Base-by-base conservation (phyloP, 2,888 invertebrate genomes). In the Microdon myrmicae region DNA sequence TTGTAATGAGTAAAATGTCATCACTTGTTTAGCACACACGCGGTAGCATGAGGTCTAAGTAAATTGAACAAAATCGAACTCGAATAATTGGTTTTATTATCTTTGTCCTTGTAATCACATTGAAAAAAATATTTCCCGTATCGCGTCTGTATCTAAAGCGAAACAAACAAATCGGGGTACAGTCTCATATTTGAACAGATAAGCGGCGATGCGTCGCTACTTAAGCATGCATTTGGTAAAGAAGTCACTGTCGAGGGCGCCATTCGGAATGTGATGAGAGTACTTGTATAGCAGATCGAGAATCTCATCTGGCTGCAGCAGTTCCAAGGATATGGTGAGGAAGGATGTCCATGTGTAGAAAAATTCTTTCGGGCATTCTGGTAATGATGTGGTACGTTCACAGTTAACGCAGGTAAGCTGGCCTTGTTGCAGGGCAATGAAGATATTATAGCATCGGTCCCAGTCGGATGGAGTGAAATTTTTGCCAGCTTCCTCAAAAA, bases 301-400 rank as follows among this genome's bases (percentile, higher is more conserved):
- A 23, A 77, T 76, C 20, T 76, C 75, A 2, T 61, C 67, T 3
- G 77, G 69, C n/a, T 73, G 68, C 66, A 80, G 68, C 67, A 75
- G 74, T 51, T 79, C 78, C 45, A 78, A 54, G 1, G 74, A 74
- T 34, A 77, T 74, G 44, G 74, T 75, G 0, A 79, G 71, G 48
- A 79, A 79, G 44, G 76, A 76, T 55, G 77, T 79, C 79, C 79
- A 79, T n/a, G 75, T 78, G 60, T 79, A 79, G 68, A 79, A 79
- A 44, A 76, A 78, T 56, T 77, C 76, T 0, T 77, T 71, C 8
- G 74, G 73, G 7, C 78, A 70, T 60, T 75, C 76, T 32, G 75
- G 73, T 6, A 76, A 73, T 1, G 66, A 68, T 4, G 76, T 75
- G 8, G 73, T 68, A 54, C 72, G 71, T 53, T 79, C 78, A 34